Conservation (phyloP, 2,797 vertebrate species). For the Fistularia tabacaria region DNA sequence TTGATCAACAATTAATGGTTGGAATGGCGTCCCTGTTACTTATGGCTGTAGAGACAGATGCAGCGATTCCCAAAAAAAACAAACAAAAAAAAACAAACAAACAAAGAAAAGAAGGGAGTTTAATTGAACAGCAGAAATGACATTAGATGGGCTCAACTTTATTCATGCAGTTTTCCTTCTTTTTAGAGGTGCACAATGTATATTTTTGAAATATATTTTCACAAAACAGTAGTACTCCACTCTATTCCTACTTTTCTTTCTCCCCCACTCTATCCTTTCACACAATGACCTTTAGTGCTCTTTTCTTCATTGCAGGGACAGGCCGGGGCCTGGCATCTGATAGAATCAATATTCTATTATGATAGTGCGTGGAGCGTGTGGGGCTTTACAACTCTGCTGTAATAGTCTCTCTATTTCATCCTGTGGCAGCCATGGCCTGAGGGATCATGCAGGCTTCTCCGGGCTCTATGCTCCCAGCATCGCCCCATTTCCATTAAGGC, state of each 20-base stretch:
- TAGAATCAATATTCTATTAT: constrained; percentile 98
- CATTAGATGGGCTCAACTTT: constrained; percentile 42
- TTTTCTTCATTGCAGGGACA: constrained; percentile 80
- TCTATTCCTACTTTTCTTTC: constrained; percentile 43
- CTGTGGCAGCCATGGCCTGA: constrained; percentile 75
- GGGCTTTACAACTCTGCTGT: constrained; percentile 78
- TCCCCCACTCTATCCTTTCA: constrained; percentile 73
- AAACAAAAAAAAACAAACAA: constrained; percentile 26
- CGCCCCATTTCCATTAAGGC: constrained; percentile 75
- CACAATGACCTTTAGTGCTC: constrained; percentile 87
- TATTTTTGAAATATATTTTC: constrained; percentile 6
- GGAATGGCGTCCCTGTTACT: constrained; percentile 76
- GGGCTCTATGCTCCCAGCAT: constrained; percentile 75
- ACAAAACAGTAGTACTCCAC: constrained; percentile 23
- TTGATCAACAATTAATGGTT: constrained; percentile 83
- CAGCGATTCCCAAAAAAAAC: constrained; percentile 46
- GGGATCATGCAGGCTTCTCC: constrained; percentile 72
- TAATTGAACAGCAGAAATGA: constrained; percentile 47
- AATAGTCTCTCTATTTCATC: constrained; percentile 84
- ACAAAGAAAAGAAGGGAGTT: constrained; percentile 15
- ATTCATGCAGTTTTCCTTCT: constrained; percentile 27
- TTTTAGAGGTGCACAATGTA: not conserved
- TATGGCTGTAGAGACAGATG: constrained; percentile 79
- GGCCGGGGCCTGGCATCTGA: constrained; percentile 81
- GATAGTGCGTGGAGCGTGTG: constrained; percentile 78